These are phyloP conservation scores for Anas platyrhynchos DNA, from an alignment of 2,113 vertebrate genomes.

Conservation along the genomic window DNA sequence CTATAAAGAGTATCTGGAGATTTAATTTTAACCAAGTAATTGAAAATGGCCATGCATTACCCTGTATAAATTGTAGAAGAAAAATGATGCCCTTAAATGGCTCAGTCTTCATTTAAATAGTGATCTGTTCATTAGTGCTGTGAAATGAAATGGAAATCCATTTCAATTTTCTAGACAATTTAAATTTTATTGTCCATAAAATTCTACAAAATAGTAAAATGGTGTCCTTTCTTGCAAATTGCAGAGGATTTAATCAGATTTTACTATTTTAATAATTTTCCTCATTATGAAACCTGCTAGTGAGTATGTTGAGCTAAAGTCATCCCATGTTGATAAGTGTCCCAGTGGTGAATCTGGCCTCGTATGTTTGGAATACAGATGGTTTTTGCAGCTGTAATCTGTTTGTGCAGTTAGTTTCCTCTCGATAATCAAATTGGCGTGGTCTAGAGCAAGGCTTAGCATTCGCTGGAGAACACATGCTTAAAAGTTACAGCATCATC, in stretches of 20 bases:
- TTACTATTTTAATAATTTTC: conserved; percentile 21
- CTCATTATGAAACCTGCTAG: background rate
- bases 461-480: background rate
- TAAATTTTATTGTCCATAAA: conserved; percentile 71
- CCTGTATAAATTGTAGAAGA: conserved; percentile 61
- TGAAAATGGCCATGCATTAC: conserved; percentile 66
- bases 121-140: conserved; percentile 72
- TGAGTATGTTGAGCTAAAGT: background rate
- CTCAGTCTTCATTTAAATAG: conserved; percentile 48
- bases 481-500: background rate
- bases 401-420: conserved; percentile 7
- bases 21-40: conserved; percentile 71
- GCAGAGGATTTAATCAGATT: conserved; percentile 31
- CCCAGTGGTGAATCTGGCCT: background rate
- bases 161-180: conserved; percentile 69
- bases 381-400: background rate
- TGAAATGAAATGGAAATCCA: conserved; percentile 72
- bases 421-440: background rate
- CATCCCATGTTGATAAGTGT: background rate
- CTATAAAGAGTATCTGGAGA: conserved; percentile 37
- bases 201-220: conserved; percentile 38
- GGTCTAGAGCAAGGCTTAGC: background rate
- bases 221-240: conserved; percentile 22
- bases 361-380: background rate
- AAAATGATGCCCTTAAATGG: conserved; percentile 59